Percentiles rank a stretch among this genome's conserved stretches.
Evolutionary conservation across 2,888 invertebrate genomes (phyloP).

Genomic region (Hermaeophaga mercurialis): DNA sequence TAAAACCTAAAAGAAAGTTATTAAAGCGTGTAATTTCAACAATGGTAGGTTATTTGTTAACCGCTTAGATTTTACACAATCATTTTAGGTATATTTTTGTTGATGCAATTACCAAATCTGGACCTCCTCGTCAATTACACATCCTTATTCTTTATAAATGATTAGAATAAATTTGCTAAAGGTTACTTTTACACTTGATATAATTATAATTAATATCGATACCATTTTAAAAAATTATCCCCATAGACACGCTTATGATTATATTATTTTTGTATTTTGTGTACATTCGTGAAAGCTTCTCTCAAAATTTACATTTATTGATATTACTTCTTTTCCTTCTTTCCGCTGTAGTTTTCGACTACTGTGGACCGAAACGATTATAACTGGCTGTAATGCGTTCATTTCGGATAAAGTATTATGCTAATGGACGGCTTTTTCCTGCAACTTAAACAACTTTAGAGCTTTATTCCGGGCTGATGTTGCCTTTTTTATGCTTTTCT

Average conservation of each 20-base stretch:
- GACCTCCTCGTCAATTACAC: no score
- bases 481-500: conserved; percentile 12
- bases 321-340: conserved; percentile 39
- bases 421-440: conserved; percentile 26
- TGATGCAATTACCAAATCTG: no score
- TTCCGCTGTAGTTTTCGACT: conserved; percentile 22
- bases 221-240: no score
- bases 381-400: conserved; percentile 28
- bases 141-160: no score
- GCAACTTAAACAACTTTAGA: conserved; percentile 24
- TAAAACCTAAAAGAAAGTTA: no score
- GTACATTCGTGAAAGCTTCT: conserved; percentile 28
- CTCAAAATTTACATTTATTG: conserved; percentile 42
- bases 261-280: conserved; percentile 31
- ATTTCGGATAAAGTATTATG: conserved; percentile 28
- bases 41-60: no score
- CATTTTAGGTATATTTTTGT: no score
- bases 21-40: no score
- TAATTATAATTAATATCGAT: no score
- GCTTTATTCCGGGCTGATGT: conserved; percentile 18
- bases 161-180: no score
- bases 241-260: conserved; percentile 13
- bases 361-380: conserved; percentile 29
- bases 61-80: no score
- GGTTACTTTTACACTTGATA: no score